A percentile compares a stretch with the other conserved stretches of the same genome.
Evolutionary conservation across 1,140 invertebrate species (phyloP).

Genomic region (Sarcophaga peregrina): DNA sequence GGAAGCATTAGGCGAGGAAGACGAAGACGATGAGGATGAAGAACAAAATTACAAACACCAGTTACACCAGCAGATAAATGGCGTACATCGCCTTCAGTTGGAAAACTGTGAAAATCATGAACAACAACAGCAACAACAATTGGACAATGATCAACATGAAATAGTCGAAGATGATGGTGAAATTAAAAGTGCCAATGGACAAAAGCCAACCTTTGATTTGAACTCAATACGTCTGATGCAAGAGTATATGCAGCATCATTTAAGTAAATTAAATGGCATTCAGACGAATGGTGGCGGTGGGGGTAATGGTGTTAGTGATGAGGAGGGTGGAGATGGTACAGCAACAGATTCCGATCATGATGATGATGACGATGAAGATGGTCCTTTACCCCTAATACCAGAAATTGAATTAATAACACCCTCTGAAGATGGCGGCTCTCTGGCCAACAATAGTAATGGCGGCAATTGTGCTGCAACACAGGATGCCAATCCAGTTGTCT

Average conservation of each 20-base stretch:
- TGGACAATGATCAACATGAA: slow-evolving; percentile 30
- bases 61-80: background rate
- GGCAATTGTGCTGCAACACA: background rate
- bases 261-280: slow-evolving; percentile 59
- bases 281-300: background rate
- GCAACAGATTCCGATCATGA: slow-evolving; percentile 49
- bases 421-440: slow-evolving; percentile 51
- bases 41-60: slow-evolving; percentile 10
- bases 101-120: background rate
- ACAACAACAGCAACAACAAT: slow-evolving; percentile 37
- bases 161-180: slow-evolving; percentile 53
- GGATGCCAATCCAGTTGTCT: background rate
- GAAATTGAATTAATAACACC: slow-evolving; percentile 63
- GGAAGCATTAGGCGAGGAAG: background rate
- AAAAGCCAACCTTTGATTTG: slow-evolving; percentile 56
- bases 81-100: background rate
- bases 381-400: slow-evolving; percentile 60
- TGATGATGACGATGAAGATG: slow-evolving; percentile 51
- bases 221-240: slow-evolving; percentile 63
- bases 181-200: slow-evolving; percentile 46
- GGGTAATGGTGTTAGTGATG: slow-evolving; percentile 41
- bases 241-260: slow-evolving; percentile 63
- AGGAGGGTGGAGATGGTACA: slow-evolving; percentile 39
- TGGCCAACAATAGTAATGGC: slow-evolving; percentile 27
- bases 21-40: background rate